Conservation (phyloP, 2,888 invertebrate species). For the Xylophagus ater region DNA sequence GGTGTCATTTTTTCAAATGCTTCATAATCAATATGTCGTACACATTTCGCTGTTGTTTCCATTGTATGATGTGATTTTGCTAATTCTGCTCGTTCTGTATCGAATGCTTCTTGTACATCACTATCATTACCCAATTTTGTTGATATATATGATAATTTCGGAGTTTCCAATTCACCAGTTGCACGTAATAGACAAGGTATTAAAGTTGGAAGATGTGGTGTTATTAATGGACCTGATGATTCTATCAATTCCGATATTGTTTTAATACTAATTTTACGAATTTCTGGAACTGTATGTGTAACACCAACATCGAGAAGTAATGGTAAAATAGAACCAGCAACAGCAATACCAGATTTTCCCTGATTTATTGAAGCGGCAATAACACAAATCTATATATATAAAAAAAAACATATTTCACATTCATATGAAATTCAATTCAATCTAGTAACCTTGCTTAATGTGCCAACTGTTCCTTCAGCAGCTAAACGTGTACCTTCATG, state of each 20-base stretch:
- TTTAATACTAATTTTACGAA: constrained; percentile 67
- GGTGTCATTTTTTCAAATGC: constrained; percentile 72
- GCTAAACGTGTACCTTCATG: constrained; percentile 75
- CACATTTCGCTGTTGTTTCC: constrained; percentile 70
- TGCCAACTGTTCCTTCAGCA: constrained; percentile 58
- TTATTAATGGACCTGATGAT: constrained; percentile 64
- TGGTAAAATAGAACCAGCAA: constrained; percentile 66
- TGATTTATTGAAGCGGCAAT: constrained; percentile 54
- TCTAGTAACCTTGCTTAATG: constrained; percentile 61
- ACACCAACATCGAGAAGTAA: constrained; percentile 71
- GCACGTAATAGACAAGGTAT: constrained; percentile 78
- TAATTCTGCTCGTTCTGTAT: constrained; percentile 66
- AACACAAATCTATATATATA: constrained; percentile 51
- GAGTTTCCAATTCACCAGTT: constrained; percentile 75
- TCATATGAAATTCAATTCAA: constrained; percentile 2
- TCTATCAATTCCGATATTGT: constrained; percentile 78
- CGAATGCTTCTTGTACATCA: constrained; percentile 63
- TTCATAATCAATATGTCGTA: constrained; percentile 61
- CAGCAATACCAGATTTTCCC: constrained; percentile 60
- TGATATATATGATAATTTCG: constrained; percentile 67
- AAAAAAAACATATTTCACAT: constrained; percentile 1
- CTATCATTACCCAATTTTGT: constrained; percentile 57
- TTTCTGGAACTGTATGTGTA: constrained; percentile 63
- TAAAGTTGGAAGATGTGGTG: constrained; percentile 67
- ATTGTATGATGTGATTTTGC: constrained; percentile 80